Evolutionary conservation across 92 coral and sea anemone species (phyloP).

Genomic region (Metridium senile): DNA sequence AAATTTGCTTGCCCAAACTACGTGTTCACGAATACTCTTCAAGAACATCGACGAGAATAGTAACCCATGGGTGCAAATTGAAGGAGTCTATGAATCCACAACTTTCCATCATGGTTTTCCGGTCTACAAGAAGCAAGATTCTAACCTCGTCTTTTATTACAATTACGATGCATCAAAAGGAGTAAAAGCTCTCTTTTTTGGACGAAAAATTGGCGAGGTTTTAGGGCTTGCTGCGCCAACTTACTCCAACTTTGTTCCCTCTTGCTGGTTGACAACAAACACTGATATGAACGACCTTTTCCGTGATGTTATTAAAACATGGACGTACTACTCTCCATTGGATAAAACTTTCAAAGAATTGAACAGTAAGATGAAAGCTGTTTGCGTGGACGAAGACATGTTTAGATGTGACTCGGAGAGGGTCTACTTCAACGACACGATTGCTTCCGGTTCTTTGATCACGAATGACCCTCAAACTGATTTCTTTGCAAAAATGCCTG

Average conservation of each 20-base stretch:
- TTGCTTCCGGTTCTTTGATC: constrained; percentile 30
- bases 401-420: constrained; percentile 49
- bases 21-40: constrained; percentile 48
- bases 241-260: constrained; percentile 44
- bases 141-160: constrained; percentile 53
- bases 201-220: constrained; percentile 37
- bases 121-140: constrained; percentile 31
- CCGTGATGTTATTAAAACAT: constrained; percentile 22
- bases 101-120: constrained; percentile 42
- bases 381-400: constrained; percentile 48
- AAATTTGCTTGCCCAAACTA: too few species aligned
- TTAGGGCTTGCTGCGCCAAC: constrained; percentile 42
- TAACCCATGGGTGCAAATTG: constrained; percentile 52
- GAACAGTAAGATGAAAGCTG: constrained; percentile 38
- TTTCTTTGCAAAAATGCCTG: constrained; percentile 36
- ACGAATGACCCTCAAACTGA: constrained; percentile 50
- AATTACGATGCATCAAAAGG: constrained; percentile 5
- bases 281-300: constrained; percentile 45
- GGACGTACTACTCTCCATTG: constrained; percentile 56
- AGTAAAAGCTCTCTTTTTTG: constrained; percentile 38
- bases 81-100: constrained; percentile 46
- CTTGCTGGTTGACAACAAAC: constrained; percentile 25
- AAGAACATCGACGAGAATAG: constrained; percentile 35
- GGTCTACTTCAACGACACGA: constrained; percentile 54
- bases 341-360: constrained; percentile 33